Base-by-base conservation (phyloP, 2,888 invertebrate species). In the Limnephilus rhombicus region DNA sequence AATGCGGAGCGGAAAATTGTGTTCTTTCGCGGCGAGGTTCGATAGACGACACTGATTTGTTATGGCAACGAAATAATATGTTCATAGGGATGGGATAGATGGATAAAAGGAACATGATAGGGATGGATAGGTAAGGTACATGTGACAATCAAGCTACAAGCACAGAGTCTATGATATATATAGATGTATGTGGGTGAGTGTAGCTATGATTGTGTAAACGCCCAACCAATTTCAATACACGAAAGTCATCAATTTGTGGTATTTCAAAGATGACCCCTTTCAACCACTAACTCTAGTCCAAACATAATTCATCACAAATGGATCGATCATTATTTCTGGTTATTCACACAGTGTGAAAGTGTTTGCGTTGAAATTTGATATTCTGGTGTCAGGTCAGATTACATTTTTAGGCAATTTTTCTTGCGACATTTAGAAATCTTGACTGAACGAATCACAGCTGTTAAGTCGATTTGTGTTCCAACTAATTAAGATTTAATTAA, bases 201-300 rank as follows among this genome's bases (percentile, higher is more conserved):
- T n/a, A n/a, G n/a, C n/a, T n/a, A n/a, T n/a, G n/a, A n/a, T n/a
- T n/a, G n/a, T n/a, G n/a, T n/a, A n/a, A n/a, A n/a, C n/a, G n/a
- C n/a, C n/a, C n/a, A n/a, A n/a, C n/a, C n/a, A n/a, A n/a, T n/a
- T 31, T 53, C 87, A 29, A 68, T 87, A 87, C 53, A 53, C 31
- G 2, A 31, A 13, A n/a, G n/a, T 29, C 31, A 53, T 87, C 68
- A 53, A 49, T 87, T 31, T 86, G 86, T 45, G 86, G 86, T n/a
- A 29, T 68, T 24, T 68, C 24, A 68, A 7, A 68, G 68, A 68
- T 68, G 24, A 68, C 68, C 68, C 68, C n/a, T 68, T 68, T 9
- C 68, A 68, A n/a, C 24, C 24, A 68, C 24, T 68, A 68, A 68
- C 24, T n/a, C 24, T 7, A n/a, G 24, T 68, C n/a, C 68, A 68